Conservation (phyloP, 2,113 vertebrate genomes). For the Passer montanus region DNA sequence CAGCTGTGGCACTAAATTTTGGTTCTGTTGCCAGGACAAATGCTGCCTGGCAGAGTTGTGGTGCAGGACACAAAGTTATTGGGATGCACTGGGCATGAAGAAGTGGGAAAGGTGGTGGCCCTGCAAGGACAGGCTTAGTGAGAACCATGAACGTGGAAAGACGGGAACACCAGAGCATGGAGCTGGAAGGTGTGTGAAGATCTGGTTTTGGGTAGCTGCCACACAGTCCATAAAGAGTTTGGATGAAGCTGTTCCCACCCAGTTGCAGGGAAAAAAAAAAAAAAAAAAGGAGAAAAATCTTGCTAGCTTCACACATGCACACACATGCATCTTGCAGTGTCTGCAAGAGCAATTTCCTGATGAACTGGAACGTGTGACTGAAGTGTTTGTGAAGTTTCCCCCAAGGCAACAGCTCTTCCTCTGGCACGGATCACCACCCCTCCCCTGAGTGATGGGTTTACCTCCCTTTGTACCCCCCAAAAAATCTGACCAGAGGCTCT, state of each 20-base stretch:
- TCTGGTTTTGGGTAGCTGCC: not conserved
- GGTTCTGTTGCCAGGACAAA: not conserved
- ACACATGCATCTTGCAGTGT: not conserved
- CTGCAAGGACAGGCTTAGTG: not conserved
- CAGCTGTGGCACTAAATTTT: not conserved
- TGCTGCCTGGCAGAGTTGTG: not conserved
- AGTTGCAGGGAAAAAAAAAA: not conserved
- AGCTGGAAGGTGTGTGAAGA: not conserved
- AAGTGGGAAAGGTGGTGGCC: not conserved
- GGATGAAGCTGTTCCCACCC: not conserved
- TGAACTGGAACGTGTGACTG: not conserved
- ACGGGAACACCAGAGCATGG: not conserved
- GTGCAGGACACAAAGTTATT: not conserved
- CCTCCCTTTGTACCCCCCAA: not conserved
- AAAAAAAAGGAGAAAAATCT: not conserved
- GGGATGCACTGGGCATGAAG: not conserved
- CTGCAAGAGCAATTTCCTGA: not conserved
- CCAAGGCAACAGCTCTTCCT: not conserved
- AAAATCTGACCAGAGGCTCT: not conserved
- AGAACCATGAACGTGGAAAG: not conserved
- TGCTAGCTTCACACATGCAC: not conserved
- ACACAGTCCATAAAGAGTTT: not conserved
- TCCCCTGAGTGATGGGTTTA: not conserved
- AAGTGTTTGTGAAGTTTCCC: not conserved
- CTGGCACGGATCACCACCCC: not conserved